phyloP scores from a whole-genome alignment of 53 echinoderm and acorn worm genomes.

The Henricia sp. region DNA sequence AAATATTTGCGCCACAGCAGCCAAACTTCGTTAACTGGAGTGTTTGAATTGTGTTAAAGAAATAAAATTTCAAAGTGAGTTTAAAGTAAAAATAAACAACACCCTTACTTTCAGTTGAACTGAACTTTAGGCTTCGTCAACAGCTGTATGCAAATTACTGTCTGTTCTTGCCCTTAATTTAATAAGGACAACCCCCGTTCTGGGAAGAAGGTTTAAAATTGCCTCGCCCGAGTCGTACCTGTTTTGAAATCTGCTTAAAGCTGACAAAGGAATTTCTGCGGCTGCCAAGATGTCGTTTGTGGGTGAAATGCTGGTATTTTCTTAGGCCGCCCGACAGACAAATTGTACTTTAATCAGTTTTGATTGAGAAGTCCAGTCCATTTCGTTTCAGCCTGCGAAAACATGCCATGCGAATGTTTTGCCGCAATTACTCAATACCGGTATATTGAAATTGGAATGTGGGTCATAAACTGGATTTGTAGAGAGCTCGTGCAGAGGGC shows the following conservation, averaged over 20 bases:
- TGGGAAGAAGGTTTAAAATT: slow-evolving; percentile 9
- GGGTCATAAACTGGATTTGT: background rate
- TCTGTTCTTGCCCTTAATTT: slow-evolving; percentile 5
- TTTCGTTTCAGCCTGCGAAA: slow-evolving; percentile 21
- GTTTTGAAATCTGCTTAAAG: slow-evolving; percentile 41
- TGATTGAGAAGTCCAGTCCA: slow-evolving; percentile 23
- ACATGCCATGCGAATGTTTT: background rate
- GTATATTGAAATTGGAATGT: background rate
- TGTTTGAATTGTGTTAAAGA: no score
- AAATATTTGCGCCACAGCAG: no score
- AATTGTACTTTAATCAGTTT: slow-evolving; percentile 8
- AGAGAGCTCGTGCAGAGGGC: background rate
- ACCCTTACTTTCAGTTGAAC: background rate
- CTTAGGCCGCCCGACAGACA: slow-evolving; percentile 17
- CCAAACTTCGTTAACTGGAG: no score
- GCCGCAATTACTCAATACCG: background rate
- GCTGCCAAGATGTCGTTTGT: background rate
- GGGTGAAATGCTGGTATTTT: slow-evolving; percentile 15
- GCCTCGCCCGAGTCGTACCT: slow-evolving; percentile 32
- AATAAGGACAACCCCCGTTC: slow-evolving; percentile 24
- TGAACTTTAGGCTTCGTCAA: background rate
- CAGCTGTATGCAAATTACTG: slow-evolving; percentile 42
- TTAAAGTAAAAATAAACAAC: background rate
- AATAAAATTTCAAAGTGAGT: background rate
- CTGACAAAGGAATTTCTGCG: slow-evolving; percentile 5